phyloP scores from a whole-genome alignment of 2,113 vertebrate genomes.

The Eubucco bourcierii region DNA sequence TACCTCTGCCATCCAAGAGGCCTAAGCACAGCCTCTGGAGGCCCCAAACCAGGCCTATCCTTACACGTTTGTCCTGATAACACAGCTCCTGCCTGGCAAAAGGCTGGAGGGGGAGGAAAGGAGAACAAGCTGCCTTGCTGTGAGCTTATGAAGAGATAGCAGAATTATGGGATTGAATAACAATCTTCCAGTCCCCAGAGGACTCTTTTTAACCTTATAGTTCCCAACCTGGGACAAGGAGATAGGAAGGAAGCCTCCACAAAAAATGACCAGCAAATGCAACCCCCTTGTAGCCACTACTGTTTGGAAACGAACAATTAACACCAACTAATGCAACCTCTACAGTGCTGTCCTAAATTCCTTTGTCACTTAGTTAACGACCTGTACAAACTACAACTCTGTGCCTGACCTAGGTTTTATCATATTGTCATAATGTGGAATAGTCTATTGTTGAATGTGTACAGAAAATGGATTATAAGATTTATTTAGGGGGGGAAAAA shows the following conservation, averaged over 20 bases:
- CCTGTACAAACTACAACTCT: neutral
- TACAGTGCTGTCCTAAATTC: conserved; percentile 20
- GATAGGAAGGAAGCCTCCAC: neutral
- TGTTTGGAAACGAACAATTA: conserved; percentile 18
- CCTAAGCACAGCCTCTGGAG: too few species aligned
- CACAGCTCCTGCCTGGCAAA: too few species aligned
- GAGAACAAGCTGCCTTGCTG: too few species aligned
- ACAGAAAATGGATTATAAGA: neutral
- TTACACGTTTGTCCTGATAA: too few species aligned
- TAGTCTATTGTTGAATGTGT: neutral
- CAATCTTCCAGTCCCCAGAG: too few species aligned
- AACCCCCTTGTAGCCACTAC: neutral
- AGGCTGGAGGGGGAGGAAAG: too few species aligned
- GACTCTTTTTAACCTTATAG: too few species aligned
- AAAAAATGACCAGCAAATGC: neutral
- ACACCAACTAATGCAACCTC: neutral
- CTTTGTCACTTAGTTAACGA: conserved; percentile 32
- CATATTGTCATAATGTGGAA: neutral
- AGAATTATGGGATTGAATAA: too few species aligned
- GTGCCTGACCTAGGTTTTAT: neutral
- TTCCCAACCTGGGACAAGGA: too few species aligned
- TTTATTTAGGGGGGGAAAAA: neutral
- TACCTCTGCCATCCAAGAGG: too few species aligned
- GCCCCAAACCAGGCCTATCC: too few species aligned
- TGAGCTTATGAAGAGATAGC: too few species aligned